These are phyloP conservation scores for Hippocampus zosterae DNA, from an alignment of 2,113 vertebrate genomes.

Conservation along the genomic window DNA sequence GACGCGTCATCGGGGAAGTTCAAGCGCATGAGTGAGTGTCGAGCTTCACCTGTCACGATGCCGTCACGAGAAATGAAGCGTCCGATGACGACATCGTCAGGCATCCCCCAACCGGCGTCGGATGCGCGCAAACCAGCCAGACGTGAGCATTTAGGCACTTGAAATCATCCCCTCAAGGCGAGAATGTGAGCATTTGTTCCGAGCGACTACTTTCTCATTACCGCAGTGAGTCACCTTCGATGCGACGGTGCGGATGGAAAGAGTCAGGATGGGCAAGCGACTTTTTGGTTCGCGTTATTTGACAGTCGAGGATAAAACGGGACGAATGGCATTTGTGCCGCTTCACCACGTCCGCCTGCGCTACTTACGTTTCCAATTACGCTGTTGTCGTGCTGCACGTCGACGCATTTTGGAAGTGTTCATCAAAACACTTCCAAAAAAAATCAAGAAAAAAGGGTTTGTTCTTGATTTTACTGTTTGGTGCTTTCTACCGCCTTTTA, in stretches of 20 bases:
- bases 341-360: not conserved
- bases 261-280: constrained; percentile 18
- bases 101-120: constrained; percentile 8
- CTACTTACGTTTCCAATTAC: not conserved
- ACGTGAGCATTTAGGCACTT: constrained; percentile 40
- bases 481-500: too few species aligned
- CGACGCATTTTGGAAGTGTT: not conserved
- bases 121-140: constrained; percentile 44
- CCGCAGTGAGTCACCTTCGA: constrained; percentile 59
- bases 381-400: not conserved
- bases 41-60: constrained; percentile 4
- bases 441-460: too few species aligned
- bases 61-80: constrained; percentile 29
- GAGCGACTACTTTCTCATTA: constrained; percentile 60
- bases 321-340: not conserved
- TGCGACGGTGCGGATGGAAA: constrained; percentile 42
- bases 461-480: too few species aligned
- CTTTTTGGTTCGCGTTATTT: constrained; percentile 10
- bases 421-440: too few species aligned
- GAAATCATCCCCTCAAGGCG: constrained; percentile 39
- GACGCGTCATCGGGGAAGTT: not conserved
- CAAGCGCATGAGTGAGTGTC: not conserved
- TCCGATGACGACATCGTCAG: constrained; percentile 19
- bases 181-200: constrained; percentile 52
- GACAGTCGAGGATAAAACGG: constrained; percentile 1